Conservation (phyloP, 2,797 vertebrate genomes). For the Etheostoma nigrum region DNA sequence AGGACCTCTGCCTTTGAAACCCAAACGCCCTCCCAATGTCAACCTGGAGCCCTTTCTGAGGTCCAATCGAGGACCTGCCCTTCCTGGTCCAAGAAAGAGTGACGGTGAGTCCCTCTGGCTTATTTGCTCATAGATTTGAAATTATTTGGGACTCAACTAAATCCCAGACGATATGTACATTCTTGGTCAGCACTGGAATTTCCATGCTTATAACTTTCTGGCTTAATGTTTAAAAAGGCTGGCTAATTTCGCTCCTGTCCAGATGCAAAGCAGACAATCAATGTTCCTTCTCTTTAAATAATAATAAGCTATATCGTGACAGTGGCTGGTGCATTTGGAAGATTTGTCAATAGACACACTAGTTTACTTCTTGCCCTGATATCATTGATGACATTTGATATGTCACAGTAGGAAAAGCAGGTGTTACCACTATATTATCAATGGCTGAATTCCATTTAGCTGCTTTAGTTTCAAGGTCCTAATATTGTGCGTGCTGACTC, state of each 20-base stretch:
- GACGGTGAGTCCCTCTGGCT: slow-evolving; percentile 65
- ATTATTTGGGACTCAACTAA: neutral
- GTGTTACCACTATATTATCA: too few species aligned
- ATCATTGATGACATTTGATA: neutral
- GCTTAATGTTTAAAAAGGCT: neutral
- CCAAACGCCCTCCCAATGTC: slow-evolving; percentile 83
- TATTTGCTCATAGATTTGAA: neutral
- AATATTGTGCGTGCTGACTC: too few species aligned
- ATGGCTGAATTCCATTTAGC: too few species aligned
- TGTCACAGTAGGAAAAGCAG: neutral
- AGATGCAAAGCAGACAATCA: neutral
- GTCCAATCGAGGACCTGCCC: slow-evolving; percentile 26
- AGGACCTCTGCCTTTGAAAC: slow-evolving; percentile 80
- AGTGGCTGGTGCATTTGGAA: too few species aligned
- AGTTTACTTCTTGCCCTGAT: neutral
- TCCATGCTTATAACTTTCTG: neutral
- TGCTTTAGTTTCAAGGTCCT: too few species aligned
- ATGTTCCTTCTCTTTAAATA: neutral
- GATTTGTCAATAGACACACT: neutral
- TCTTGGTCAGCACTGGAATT: neutral
- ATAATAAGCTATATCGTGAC: neutral
- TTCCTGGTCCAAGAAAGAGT: slow-evolving; percentile 13
- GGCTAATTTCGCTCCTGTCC: neutral
- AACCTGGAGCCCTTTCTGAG: slow-evolving; percentile 74
- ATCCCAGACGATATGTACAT: too few species aligned